These are phyloP conservation scores for Heterotis niloticus DNA, from an alignment of 2,113 vertebrate species.

Conservation along the genomic window DNA sequence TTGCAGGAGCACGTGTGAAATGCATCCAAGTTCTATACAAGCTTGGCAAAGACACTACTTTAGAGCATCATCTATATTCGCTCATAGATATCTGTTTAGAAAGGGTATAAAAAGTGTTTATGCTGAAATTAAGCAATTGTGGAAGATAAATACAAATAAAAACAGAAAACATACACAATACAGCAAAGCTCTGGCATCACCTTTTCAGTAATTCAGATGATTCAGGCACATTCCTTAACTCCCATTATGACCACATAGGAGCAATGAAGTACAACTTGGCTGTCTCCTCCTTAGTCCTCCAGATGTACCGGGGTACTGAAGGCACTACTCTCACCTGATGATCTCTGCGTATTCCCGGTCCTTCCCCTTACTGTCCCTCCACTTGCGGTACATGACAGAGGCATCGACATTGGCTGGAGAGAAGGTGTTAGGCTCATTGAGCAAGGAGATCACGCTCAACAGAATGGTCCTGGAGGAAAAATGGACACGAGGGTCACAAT, in stretches of 20 bases:
- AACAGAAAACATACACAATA: too few relatives aligned
- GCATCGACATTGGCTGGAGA: conserved; percentile 93
- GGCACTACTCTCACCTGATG: conserved; percentile 86
- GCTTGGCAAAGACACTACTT: too few relatives aligned
- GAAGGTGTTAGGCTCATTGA: conserved; percentile 95
- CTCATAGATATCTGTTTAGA: too few relatives aligned
- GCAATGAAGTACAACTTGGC: too few relatives aligned
- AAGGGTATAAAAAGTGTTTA: too few relatives aligned
- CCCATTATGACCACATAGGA: background rate
- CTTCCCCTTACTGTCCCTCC: conserved; percentile 92
- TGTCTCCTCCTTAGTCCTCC: background rate
- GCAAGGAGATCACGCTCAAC: conserved; percentile 89
- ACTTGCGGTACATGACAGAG: conserved; percentile 94
- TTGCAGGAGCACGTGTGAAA: too few relatives aligned
- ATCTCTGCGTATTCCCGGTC: conserved; percentile 92
- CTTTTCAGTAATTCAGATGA: background rate
- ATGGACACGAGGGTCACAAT: background rate
- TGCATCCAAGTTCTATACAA: too few relatives aligned
- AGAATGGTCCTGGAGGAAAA: conserved; percentile 79
- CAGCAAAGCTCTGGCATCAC: background rate
- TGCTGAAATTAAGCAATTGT: too few relatives aligned
- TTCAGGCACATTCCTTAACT: background rate
- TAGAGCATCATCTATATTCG: too few relatives aligned
- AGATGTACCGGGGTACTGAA: background rate
- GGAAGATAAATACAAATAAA: background rate